These are phyloP conservation scores for roundworm (Caenorhabditis elegans) DNA, from an alignment of 1,140 invertebrate genomes.

Conservation along the genomic window WBcel235 BX284603.4:6308001-6308500, in stretches of 20 bases:
- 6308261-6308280: not conserved
- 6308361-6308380: not conserved
- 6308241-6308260: not conserved
- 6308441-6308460: not conserved
- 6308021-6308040: not conserved
- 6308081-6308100: not conserved
- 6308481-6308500: not conserved
- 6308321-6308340: not conserved
- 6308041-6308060: not conserved
- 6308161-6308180: not conserved
- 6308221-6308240: not conserved
- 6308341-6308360: not conserved
- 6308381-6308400: slow-evolving; percentile 6
- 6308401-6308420: too few species aligned
- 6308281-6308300: not conserved
- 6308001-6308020: not conserved
- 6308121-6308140: not conserved
- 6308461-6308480: not conserved
- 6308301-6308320: not conserved
- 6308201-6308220: too few species aligned
- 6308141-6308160: slow-evolving; percentile 12
- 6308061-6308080: not conserved
- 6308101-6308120: not conserved
- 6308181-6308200: not conserved
- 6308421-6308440: not conserved